Conservation (phyloP, 2,113 vertebrate species). For the Perognathus longimembris region DNA sequence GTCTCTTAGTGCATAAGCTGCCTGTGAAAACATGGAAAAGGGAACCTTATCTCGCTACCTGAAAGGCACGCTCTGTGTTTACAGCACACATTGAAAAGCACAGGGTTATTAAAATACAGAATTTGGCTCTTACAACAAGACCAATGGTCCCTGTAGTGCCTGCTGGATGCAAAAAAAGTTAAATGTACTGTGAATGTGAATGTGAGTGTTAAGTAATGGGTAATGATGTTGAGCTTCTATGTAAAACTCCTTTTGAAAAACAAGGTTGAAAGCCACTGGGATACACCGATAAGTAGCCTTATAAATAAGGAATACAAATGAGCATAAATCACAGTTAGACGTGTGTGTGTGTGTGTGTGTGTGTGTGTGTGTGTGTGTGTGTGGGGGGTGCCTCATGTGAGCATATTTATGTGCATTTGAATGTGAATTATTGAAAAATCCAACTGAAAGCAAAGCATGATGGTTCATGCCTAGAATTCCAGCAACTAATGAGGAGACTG, state of each 20-base stretch:
- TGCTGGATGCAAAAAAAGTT: background rate
- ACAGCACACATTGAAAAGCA: constrained; percentile 3
- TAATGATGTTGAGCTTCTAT: background rate
- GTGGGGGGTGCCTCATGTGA: background rate
- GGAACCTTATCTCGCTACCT: background rate
- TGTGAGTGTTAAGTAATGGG: constrained; percentile 11
- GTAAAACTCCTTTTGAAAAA: constrained; percentile 42
- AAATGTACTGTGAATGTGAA: constrained; percentile 17
- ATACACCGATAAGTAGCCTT: background rate
- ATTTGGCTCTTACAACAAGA: background rate
- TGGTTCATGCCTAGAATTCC: background rate
- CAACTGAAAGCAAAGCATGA: background rate
- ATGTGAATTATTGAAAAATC: background rate
- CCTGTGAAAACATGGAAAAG: background rate
- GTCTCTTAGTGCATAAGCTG: background rate
- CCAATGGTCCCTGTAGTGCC: background rate
- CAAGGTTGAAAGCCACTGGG: background rate
- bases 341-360: background rate
- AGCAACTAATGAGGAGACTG: background rate
- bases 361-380: too few relatives aligned
- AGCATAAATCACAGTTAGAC: background rate
- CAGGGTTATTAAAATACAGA: background rate
- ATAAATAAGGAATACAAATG: background rate
- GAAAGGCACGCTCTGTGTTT: constrained; percentile 41
- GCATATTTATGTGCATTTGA: too few relatives aligned